phyloP scores from a whole-genome alignment of 2,888 invertebrate species.

The Phortica magna region DNA sequence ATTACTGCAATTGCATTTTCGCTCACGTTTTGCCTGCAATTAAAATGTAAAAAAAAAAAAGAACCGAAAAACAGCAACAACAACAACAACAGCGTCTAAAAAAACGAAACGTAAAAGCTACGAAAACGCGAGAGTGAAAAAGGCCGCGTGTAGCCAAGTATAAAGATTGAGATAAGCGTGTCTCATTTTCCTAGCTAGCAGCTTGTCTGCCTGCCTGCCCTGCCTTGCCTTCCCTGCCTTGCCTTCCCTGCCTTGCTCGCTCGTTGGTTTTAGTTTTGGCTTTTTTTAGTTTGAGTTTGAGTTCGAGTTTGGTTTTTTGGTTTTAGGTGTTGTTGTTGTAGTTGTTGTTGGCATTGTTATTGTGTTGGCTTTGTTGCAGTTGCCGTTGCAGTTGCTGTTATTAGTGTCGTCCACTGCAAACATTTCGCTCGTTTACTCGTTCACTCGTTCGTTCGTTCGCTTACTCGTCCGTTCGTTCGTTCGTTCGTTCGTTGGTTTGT shows the following conservation, averaged over 20 bases:
- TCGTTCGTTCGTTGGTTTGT: background rate
- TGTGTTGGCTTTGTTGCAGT: conserved; percentile 17
- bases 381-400: background rate
- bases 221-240: no score
- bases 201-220: background rate
- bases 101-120: conserved; percentile 43
- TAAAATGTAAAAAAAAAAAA: conserved; percentile 57
- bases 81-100: conserved; percentile 28
- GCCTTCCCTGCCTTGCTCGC: background rate
- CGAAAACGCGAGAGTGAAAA: conserved; percentile 63
- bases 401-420: conserved; percentile 24
- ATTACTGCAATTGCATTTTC: conserved; percentile 66
- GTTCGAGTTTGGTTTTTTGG: background rate
- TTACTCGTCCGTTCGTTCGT: background rate
- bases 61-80: conserved; percentile 47
- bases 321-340: conserved; percentile 1
- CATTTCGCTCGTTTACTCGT: background rate
- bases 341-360: background rate
- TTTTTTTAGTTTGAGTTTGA: background rate
- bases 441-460: conserved; percentile 25
- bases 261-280: background rate
- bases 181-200: conserved; percentile 65
- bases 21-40: conserved; percentile 74
- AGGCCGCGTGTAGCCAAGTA: conserved; percentile 78
- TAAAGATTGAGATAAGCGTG: conserved; percentile 78